Conservation (phyloP, 1,140 invertebrate genomes). For the Tetraneura akinire region DNA sequence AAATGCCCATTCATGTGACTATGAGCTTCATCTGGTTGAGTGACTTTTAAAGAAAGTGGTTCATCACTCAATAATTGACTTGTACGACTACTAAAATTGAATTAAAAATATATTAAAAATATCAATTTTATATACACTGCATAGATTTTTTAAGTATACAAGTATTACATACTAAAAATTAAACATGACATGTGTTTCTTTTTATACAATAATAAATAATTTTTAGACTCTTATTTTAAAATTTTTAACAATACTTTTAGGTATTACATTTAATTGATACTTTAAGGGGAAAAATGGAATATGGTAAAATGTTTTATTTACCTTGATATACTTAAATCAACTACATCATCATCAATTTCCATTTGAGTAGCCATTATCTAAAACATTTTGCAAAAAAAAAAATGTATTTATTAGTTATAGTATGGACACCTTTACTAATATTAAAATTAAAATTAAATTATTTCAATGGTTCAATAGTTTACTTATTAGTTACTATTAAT, state of each 20-base stretch:
- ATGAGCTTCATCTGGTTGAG: slow-evolving; percentile 62
- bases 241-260: too few relatives aligned
- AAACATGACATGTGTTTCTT: too few relatives aligned
- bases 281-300: too few relatives aligned
- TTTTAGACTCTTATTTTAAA: too few relatives aligned
- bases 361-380: slow-evolving; percentile 61
- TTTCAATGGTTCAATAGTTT: background rate
- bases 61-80: slow-evolving; percentile 77
- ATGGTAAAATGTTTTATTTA: slow-evolving; percentile 60
- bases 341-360: slow-evolving; percentile 70
- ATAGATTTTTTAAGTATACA: too few relatives aligned
- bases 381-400: slow-evolving; percentile 59
- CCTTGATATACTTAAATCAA: slow-evolving; percentile 73
- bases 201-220: too few relatives aligned
- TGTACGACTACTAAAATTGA: slow-evolving; percentile 59
- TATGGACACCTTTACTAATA: too few relatives aligned
- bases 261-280: too few relatives aligned
- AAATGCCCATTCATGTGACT: slow-evolving; percentile 60
- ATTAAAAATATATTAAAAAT: background rate
- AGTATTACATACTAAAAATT: too few relatives aligned
- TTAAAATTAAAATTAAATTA: too few relatives aligned
- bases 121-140: too few relatives aligned
- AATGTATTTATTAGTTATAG: background rate
- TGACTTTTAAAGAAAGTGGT: slow-evolving; percentile 74
- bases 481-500: too few relatives aligned